Conservation (phyloP, 2,888 invertebrate species). For the Scaptomyza cyrtandrae region DNA sequence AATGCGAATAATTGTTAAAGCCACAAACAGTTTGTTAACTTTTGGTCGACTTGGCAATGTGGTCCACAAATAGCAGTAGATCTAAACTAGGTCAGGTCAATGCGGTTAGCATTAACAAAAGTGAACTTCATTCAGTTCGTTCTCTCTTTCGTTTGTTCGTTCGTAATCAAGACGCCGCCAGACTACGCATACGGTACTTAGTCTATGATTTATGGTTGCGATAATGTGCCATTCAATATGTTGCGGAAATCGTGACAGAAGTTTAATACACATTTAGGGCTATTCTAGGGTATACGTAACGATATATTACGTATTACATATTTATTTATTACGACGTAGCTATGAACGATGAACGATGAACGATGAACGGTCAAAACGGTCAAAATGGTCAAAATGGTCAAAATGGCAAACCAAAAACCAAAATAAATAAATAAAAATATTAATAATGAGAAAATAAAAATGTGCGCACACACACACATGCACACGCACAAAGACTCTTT, state of each 20-base stretch:
- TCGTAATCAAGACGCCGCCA: not conserved
- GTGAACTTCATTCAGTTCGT: not conserved
- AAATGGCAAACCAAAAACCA: conserved; percentile 41
- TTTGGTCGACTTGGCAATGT: not conserved
- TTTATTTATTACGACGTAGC: not conserved
- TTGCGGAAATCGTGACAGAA: conserved; percentile 18
- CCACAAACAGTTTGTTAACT: not conserved
- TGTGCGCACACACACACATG: conserved; percentile 15
- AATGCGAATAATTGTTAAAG: not conserved
- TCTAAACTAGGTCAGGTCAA: not conserved
- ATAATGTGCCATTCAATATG: conserved; percentile 5
- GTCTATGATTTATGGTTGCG: conserved; percentile 6
- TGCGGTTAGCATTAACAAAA: not conserved
- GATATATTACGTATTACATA: conserved; percentile 3
- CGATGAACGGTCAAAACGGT: conserved; percentile 15
- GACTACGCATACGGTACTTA: not conserved
- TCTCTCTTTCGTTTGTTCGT: no score
- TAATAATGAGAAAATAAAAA: conserved; percentile 19
- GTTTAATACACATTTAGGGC: conserved; percentile 20
- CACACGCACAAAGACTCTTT: conserved; percentile 51
- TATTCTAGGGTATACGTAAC: conserved; percentile 22
- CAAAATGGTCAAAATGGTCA: no score
- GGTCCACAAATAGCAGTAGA: not conserved
- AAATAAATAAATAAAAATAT: conserved; percentile 24
- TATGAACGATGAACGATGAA: conserved; percentile 8